Evolutionary conservation across 1,140 invertebrate species (phyloP), one percentile per base, ranked within the genome.

Genomic region (Neuroterus valhalla): DNA sequence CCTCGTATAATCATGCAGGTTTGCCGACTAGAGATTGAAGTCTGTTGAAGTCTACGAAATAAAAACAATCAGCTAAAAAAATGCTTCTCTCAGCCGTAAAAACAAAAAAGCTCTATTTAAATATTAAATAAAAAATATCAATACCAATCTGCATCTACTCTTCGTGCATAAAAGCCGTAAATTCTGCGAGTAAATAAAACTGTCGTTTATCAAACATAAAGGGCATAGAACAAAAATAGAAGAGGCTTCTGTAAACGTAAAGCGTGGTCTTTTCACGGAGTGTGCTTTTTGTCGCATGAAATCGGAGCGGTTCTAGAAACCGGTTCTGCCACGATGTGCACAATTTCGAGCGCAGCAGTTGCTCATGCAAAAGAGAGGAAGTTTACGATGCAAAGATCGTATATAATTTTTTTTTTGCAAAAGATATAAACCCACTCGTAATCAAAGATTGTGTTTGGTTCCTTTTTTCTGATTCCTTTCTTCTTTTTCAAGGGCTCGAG

Each of bases 241-340:
- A 10, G 17, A 19, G 6, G 6, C n/a, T 17, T 50, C 48, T 50
- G 21, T 17, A 50, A 50, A 50, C 19, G 21, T 17, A 50, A 50
- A 50, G 21, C 17, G 48, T 19, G 48, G 17, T 50, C 48, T 50
- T 50, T 50, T 50, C 19, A 50, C 48, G 12, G 48, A 21, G 48
- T 19, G 48, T 50, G 48, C 48, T 17, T 50, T 50, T 50, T 50
- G 48, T 50, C 48, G 48, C 17, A 50, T 50, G 48, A 50, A 50
- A 50, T 50, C 48, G 21, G 48, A 50, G 48, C 19, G 19, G 48
- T 50, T 50, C 17, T 50, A 21, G 48, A 50, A 50, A 50, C n/a
- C 48, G 48, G n/a, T 50, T 50, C 21, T 50, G 48, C 48, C 4
- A 48, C 48, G 48, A 50, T 21, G 48, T 48, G 46, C 46, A 48